Evolutionary conservation across 35 echinoderm and acorn worm species (phyloP), one percentile per base, ranked within the genome.

Genomic region (Ophioderma brevispina): DNA sequence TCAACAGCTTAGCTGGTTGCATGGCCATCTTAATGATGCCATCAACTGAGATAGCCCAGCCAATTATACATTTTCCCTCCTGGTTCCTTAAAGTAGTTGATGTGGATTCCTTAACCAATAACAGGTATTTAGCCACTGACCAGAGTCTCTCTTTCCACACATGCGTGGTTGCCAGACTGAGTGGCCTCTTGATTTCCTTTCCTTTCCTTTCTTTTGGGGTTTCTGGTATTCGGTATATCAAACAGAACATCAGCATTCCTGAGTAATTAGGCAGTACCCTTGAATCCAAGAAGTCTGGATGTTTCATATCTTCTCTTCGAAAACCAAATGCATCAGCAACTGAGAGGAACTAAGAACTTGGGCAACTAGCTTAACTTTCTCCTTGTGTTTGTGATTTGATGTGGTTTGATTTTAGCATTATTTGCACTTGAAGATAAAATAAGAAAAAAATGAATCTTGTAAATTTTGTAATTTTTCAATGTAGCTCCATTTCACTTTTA

Each of bases 321-420:
- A 94, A 87, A 81, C 91, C 93, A 75, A 91, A 80, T 31, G 93
- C 93, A 94, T 94, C 88, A 42, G 93, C n/a, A n/a, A n/a, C n/a
- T n/a, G n/a, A 36, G 83, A 87, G 21, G 93, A 94, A 25, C 84
- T 91, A 13, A 94, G 50, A 36, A 87, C 30, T 31, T 94, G 93
- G 0, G 81, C 93, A n/a, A 86, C 92, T 10, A 89, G 32, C 76
- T 94, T 94, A 0, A 94, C 88, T 87, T 94, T 94, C 93, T 91
- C 91, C 86, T 94, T 91, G 70, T 91, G 78, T 36, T 91, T 23
- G n/a, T 94, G 37, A 33, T 46, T 75, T 28, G 10, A 94, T 55
- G 64, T 94, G 93, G 38, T 94, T 94, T 36, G 93, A 15, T 38
- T 70, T n/a, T 87, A 28, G 91, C 0, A 70, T 94, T 94, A 59